These are phyloP conservation scores for Maconellicoccus hirsutus DNA, from an alignment of 1,140 invertebrate species.

Conservation along the genomic window DNA sequence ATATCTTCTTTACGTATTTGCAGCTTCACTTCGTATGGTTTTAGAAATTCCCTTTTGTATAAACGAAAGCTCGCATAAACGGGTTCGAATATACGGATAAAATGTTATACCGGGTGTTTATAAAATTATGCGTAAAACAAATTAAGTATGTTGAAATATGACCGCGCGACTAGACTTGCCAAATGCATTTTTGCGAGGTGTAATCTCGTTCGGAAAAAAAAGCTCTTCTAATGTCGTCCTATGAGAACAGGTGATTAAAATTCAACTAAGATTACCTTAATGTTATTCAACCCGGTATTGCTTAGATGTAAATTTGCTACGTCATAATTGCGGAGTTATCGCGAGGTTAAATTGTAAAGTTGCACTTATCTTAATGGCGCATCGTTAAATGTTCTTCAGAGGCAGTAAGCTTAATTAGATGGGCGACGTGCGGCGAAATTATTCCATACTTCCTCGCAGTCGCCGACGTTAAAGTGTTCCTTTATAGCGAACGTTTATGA, in stretches of 20 bases:
- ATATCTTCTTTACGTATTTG: neutral
- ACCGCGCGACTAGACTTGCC: too few species aligned
- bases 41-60: neutral
- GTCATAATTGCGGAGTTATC: neutral
- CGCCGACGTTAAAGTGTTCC: too few species aligned
- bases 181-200: too few species aligned
- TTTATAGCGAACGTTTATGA: too few species aligned
- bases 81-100: too few species aligned
- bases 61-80: neutral
- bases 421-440: neutral
- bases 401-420: neutral
- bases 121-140: too few species aligned
- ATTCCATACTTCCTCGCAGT: too few species aligned
- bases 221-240: too few species aligned
- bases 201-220: too few species aligned
- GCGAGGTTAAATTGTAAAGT: neutral
- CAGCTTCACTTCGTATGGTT: neutral
- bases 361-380: constrained; percentile 3
- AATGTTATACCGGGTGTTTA: too few species aligned
- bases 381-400: neutral
- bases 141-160: too few species aligned
- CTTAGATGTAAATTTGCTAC: neutral
- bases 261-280: neutral
- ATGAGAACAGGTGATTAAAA: neutral
- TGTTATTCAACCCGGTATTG: neutral